Base-by-base conservation (phyloP, 2,797 vertebrate genomes). In the Rhinella marina region DNA sequence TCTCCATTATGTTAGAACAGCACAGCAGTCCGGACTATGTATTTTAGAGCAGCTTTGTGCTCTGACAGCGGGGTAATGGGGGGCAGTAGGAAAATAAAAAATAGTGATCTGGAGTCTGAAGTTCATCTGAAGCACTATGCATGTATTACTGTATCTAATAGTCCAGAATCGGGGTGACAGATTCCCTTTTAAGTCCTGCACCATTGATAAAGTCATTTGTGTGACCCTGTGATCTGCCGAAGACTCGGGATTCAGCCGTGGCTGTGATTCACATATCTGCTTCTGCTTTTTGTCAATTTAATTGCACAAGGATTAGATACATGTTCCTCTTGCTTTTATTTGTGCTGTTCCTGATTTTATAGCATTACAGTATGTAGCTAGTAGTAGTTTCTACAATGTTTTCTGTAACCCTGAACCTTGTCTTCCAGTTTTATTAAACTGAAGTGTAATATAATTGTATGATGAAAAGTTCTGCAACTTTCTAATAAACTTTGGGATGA, bases 171-270 rank as follows among this genome's bases (percentile, higher is more conserved):
- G 41, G 41, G 41, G 41, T 6, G 41, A 41, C 32, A 41, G 41
- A 41, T 41, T 41, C 41, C 41, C 41, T 41, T 41, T 41, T 41
- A 41, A 41, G 41, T 27, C n/a, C 61, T 82, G 41, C 81, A 82
- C 81, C 81, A 62, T 64, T 29, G 62, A 52, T 68, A 16, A 64
- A 27, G 7, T 54, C 62, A 52, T 68, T 62, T 66, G 81, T 82
- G 23, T n/a, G 81, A 70, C n/a, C 48, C 81, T 23, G 50, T 70
- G 64, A 72, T 29, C 19, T 29, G 81, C 81, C 11, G 17, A 68
- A 52, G 25, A 29, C 66, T 70, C 25, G n/a, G n/a, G 29, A 80
- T 32, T 80, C 78, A 41, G 25, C 2, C 25, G 9, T 7, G 1
- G 12, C 56, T 66, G 21, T 64, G 25, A 81, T 64, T 64, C 50